Evolutionary conservation across 1,140 invertebrate species (phyloP).

Genomic region (Listronotus bonariensis): DNA sequence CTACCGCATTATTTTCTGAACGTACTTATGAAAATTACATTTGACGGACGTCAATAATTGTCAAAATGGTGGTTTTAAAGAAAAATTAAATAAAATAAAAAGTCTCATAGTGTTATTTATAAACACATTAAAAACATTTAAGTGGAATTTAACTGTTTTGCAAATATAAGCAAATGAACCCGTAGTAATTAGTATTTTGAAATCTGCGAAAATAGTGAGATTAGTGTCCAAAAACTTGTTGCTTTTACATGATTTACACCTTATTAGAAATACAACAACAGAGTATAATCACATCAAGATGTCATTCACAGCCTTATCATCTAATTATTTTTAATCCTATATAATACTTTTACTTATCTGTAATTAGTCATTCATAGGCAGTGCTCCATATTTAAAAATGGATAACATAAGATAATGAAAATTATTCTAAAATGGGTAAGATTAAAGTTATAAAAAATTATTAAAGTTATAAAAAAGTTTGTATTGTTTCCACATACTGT

Average conservation of each 20-base stretch:
- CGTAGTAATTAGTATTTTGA: not conserved
- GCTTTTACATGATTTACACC: not conserved
- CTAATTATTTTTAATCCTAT: constrained; percentile 4
- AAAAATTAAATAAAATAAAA: constrained; percentile 5
- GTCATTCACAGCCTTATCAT: constrained; percentile 12
- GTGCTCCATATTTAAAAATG: constrained; percentile 7
- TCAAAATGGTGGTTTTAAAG: constrained; percentile 19
- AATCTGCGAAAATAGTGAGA: not conserved
- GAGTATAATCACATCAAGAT: constrained; percentile 9
- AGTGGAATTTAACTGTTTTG: not conserved
- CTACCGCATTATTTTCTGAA: too few relatives aligned
- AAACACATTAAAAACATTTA: not conserved
- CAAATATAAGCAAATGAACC: not conserved
- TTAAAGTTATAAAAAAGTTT: not conserved
- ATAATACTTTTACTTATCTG: constrained; percentile 1
- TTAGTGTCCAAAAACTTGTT: not conserved
- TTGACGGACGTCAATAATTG: constrained; percentile 1
- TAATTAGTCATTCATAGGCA: constrained; percentile 8
- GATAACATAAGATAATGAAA: constrained; percentile 21
- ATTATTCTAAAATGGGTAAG: constrained; percentile 34
- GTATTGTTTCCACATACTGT: not conserved
- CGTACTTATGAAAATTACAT: not conserved
- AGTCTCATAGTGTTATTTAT: constrained; percentile 11
- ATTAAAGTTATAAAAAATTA: too few relatives aligned
- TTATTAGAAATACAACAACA: constrained; percentile 3